phyloP scores from a whole-genome alignment of 2,888 invertebrate species.

The Lutraria lutraria region DNA sequence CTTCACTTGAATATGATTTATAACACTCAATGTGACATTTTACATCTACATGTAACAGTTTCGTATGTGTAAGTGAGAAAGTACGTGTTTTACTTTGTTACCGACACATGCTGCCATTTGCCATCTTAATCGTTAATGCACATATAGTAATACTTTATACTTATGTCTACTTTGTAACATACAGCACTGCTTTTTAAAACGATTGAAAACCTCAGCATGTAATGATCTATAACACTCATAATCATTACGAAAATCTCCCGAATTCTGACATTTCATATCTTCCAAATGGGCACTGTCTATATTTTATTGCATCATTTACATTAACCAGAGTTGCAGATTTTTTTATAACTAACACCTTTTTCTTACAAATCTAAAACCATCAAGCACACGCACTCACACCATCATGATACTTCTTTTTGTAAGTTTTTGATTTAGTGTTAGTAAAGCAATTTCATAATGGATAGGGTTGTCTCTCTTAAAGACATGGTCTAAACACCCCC shows the following conservation, averaged over 20 bases:
- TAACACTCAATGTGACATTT: slow-evolving; percentile 4
- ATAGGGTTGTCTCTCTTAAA: neutral
- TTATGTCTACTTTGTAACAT: slow-evolving; percentile 24
- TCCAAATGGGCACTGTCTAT: slow-evolving; percentile 22
- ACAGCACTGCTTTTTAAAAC: slow-evolving; percentile 22
- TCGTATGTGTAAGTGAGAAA: neutral
- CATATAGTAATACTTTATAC: slow-evolving; percentile 24
- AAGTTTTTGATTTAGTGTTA: neutral
- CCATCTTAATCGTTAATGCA: neutral
- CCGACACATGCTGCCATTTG: slow-evolving; percentile 15
- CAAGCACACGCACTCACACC: neutral
- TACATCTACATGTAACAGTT: slow-evolving; percentile 6
- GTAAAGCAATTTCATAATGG: slow-evolving; percentile 12
- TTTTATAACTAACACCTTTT: slow-evolving; percentile 25
- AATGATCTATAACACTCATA: slow-evolving; percentile 25
- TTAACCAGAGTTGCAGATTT: slow-evolving; percentile 1
- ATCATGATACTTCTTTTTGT: neutral
- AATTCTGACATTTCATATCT: slow-evolving; percentile 16
- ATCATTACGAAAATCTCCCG: slow-evolving; percentile 4
- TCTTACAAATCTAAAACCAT: slow-evolving; percentile 5
- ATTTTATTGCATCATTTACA: slow-evolving; percentile 28
- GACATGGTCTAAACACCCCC: neutral
- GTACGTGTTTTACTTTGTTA: neutral
- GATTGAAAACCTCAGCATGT: slow-evolving; percentile 19
- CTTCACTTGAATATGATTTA: slow-evolving; percentile 1